Evolutionary conservation across 1,140 invertebrate genomes (phyloP), one percentile per base, ranked within the genome.

Genomic region (Apis florea): DNA sequence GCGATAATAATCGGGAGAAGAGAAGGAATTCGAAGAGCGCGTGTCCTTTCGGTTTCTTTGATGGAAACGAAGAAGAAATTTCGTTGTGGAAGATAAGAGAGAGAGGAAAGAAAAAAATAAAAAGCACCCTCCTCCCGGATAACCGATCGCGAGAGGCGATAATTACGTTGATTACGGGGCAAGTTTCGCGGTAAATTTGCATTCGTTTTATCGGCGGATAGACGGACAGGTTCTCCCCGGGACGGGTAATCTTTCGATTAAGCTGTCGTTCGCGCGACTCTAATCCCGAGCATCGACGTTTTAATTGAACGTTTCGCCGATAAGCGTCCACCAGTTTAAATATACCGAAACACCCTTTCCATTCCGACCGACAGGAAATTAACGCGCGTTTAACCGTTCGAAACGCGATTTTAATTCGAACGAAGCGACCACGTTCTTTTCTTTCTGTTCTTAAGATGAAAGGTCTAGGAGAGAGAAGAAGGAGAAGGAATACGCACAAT

Each of bases 131-230:
- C n/a, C n/a, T n/a, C 73, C 3, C 63, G 51, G 13, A 12, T 31
- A n/a, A 19, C 31, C 13, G 53, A 51, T 8, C 31, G 31, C 51
- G 53, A 19, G 15, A 13, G n/a, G n/a, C 72, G 79, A 76, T 85
- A 74, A 85, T 77, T 24, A 63, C 56, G 51, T 26, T 26, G 68
- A 85, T 73, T 85, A 19, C 64, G 40, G 56, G 54, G 59, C 77
- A 59, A 63, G 73, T 61, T 56, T 84, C 47, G 67, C 13, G 47
- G 79, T 70, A 51, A 85, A 85, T 85, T 85, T 77, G 58, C 83
- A 85, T 84, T 75, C 69, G 77, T 67, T 59, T 70, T 47, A 64
- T 75, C 47, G 64, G 54, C 61, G 59, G 59, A 73, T 78, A 51
- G 51, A 31, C 19, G 53, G 53, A 74, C 71, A 58, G 72, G 71